Evolutionary conservation across 1,140 invertebrate species (phyloP), one percentile per base, ranked within the genome.

Genomic region (Zaprionus africanus): DNA sequence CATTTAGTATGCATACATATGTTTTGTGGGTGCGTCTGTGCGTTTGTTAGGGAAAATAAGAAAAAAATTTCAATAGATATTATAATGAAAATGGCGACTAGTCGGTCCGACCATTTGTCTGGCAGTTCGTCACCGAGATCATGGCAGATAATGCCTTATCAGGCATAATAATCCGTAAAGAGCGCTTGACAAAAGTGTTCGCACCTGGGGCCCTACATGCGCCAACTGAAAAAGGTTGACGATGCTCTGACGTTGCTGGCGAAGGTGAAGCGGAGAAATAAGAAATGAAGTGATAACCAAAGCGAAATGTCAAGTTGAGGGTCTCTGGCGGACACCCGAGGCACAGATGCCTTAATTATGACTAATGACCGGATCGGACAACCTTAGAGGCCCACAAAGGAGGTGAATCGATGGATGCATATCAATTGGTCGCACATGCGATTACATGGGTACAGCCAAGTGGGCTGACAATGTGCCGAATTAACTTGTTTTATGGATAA

Each of bases 281-380:
- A 38, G 24, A 72, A 60, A 56, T 36, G 13, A 26, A 36, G 31
- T 6, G 15, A 28, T 34, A 58, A 31, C 41, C 24, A 46, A 54
- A 36, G 26, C 24, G 4, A 53, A 54, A 88, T 83, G 76, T 74
- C 76, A 83, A 83, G 76, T 73, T 82, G 76, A 85, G 82, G 79
- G 82, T 60, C 74, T 36, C 4, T 19, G 19, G 59, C 41, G 38
- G 13, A 24, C 78, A 24, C 78, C 78, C 24, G 57, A 66, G 78
- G 69, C 71, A 82, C 57, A 77, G 71, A 71, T 66, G 79, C 24
- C 65, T 77, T 82, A 87, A 82, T 87, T 87, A 87, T 86, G 83
- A 87, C 82, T 87, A 86, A 86, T 86, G 62, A 68, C 62, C 62
- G 15, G 22, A 56, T 74, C 72, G 64, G 65, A 77, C 68, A 82